Evolutionary conservation across 1,140 invertebrate species (phyloP).

Genomic region (Drosophila guanche): DNA sequence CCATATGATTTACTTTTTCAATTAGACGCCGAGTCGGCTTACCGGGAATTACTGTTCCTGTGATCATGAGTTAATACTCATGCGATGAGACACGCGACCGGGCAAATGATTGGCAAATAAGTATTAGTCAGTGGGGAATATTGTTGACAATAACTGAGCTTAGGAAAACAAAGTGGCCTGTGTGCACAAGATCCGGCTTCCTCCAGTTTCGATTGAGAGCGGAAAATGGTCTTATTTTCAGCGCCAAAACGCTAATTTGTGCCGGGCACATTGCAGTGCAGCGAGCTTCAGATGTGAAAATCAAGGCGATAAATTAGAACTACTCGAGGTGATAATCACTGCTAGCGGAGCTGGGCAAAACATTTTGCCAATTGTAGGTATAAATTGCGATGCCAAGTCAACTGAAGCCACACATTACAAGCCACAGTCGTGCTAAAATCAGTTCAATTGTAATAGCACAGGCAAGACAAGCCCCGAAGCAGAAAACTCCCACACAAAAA

Average conservation of each 20-base stretch:
- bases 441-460: constrained; percentile 4
- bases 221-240: constrained; percentile 56
- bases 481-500: constrained; percentile 18
- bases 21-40: constrained; percentile 20
- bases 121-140: constrained; percentile 49
- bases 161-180: constrained; percentile 9
- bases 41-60: constrained; percentile 10
- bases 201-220: constrained; percentile 20
- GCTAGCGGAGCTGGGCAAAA: constrained; percentile 28
- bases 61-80: constrained; percentile 64
- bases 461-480: background rate
- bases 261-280: constrained; percentile 22
- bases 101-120: constrained; percentile 23
- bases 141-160: constrained; percentile 27
- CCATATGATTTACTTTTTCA: constrained; percentile 7
- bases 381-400: constrained; percentile 45
- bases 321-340: constrained; percentile 58
- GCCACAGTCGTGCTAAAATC: constrained; percentile 18
- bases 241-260: constrained; percentile 58
- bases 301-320: constrained; percentile 66
- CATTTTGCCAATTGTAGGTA: constrained; percentile 45
- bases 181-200: constrained; percentile 59
- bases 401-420: constrained; percentile 39
- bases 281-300: constrained; percentile 46
- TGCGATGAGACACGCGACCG: constrained; percentile 64